Base-by-base conservation (phyloP, 2,113 vertebrate species). In the Orcinus orca region DNA sequence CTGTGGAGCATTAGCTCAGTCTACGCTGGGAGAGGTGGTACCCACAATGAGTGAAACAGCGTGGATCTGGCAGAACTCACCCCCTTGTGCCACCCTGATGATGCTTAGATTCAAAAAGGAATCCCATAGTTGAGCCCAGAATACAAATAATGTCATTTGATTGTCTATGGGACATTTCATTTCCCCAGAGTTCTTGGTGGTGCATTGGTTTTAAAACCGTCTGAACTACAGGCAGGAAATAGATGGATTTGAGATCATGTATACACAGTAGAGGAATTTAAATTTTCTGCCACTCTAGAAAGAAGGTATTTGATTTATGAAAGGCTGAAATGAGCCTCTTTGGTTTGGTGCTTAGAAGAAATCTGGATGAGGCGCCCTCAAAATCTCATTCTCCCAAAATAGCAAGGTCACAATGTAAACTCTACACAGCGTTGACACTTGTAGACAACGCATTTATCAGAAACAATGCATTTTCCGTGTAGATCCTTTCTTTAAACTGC, bases 101-200 rank as follows among this genome's bases (percentile, higher is more conserved):
- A 47, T 29, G 8, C 47, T 33, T 53, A 50, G 41, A 91, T 53
- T 95, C 55, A 93, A 86, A 90, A 60, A 71, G 33, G 55, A 65
- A 87, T 93, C 47, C 29, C 8, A 11, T 53, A 21, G 29, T 33
- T 83, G 36, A 97, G 63, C 41, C 15, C 58, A 86, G 87, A 92
- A 87, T 84, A 85, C 10, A 83, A 90, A 90, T 38, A 31, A 91
- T 3, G 50, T 77, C 79, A n/a, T 92, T 96, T 97, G 89, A 79
- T 74, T 88, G 53, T 86, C 6, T 96, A 55, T 91, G 25, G 71
- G 93, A 88, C 14, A 79, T 94, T 53, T 44, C 89, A 50, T 95
- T 77, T 70, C 70, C 85, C 76, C 41, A 76, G 85, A 97, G 33
- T 70, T 95, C 86, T 95, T 58, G 31, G 60, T n/a, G 76, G 55